Evolutionary conservation across 2,113 vertebrate genomes (phyloP).

Genomic region (Microcebus tavaratra): DNA sequence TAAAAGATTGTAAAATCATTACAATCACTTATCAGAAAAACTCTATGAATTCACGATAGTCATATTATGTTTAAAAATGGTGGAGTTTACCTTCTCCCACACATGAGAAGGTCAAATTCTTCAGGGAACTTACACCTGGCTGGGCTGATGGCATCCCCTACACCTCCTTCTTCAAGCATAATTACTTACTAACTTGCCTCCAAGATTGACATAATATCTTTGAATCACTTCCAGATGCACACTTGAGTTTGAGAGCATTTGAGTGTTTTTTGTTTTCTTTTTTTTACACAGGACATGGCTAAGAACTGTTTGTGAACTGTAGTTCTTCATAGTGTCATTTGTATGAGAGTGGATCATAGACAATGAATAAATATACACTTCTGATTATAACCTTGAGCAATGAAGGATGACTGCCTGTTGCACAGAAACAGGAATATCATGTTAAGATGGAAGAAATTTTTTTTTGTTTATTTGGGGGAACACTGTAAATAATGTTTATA

Average conservation of each 20-base stretch:
- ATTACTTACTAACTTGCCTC: slow-evolving; percentile 93
- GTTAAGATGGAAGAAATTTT: slow-evolving; percentile 78
- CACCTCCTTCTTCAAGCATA: slow-evolving; percentile 92
- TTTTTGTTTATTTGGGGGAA: slow-evolving; percentile 82
- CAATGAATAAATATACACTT: slow-evolving; percentile 82
- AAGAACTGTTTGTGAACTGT: slow-evolving; percentile 82
- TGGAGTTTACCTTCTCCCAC: slow-evolving; percentile 92
- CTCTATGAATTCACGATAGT: background rate
- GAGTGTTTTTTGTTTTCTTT: slow-evolving; percentile 75
- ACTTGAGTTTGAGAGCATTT: slow-evolving; percentile 84
- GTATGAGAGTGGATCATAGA: slow-evolving; percentile 84
- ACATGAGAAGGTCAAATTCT: slow-evolving; percentile 98
- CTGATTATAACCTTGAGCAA: slow-evolving; percentile 75
- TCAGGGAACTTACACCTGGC: slow-evolving; percentile 97
- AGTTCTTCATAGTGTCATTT: slow-evolving; percentile 81
- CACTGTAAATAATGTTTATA: slow-evolving; percentile 90
- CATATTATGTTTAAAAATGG: background rate
- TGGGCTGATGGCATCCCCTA: slow-evolving; percentile 89
- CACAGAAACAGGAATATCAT: slow-evolving; percentile 76
- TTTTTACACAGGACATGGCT: slow-evolving; percentile 81
- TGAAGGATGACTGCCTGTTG: slow-evolving; percentile 82
- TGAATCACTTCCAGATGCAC: slow-evolving; percentile 85
- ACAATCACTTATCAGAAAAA: background rate
- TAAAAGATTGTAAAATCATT: background rate
- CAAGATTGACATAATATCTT: slow-evolving; percentile 78